These are phyloP conservation scores for Camponotus vicinus DNA, from an alignment of 1,140 invertebrate species.

Conservation along the genomic window DNA sequence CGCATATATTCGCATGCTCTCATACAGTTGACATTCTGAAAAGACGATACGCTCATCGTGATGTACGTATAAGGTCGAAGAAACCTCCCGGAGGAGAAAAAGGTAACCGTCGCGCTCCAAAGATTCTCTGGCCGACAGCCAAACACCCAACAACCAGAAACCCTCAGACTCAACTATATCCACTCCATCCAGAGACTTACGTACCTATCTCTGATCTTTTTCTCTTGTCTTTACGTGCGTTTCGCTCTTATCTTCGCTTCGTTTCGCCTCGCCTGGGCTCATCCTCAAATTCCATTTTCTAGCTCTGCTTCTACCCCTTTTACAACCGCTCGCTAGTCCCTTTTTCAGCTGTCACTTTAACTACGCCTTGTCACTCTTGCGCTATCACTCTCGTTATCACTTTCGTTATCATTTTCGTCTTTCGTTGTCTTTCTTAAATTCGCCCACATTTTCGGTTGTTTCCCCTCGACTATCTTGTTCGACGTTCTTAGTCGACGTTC, in stretches of 20 bases:
- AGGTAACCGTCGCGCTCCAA: constrained; percentile 75
- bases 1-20: not conserved
- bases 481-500: not conserved
- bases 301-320: constrained; percentile 4
- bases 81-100: constrained; percentile 71
- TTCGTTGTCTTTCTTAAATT: constrained; percentile 3
- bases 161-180: constrained; percentile 76
- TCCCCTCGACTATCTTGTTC: not conserved
- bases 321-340: constrained; percentile 27
- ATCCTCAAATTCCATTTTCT: constrained; percentile 72
- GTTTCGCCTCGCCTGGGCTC: constrained; percentile 20
- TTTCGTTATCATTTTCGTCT: constrained; percentile 41
- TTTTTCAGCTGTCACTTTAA: constrained; percentile 67
- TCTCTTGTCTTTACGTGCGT: constrained; percentile 47
- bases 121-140: constrained; percentile 79
- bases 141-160: constrained; percentile 81
- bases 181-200: constrained; percentile 70
- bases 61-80: constrained; percentile 52
- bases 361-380: constrained; percentile 54
- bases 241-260: constrained; percentile 43
- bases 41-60: constrained; percentile 21
- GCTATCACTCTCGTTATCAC: constrained; percentile 67
- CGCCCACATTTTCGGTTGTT: not conserved
- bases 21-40: constrained; percentile 51
- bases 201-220: constrained; percentile 68